Conservation (phyloP, 2,888 invertebrate genomes). For the Philhelius pedissequus region DNA sequence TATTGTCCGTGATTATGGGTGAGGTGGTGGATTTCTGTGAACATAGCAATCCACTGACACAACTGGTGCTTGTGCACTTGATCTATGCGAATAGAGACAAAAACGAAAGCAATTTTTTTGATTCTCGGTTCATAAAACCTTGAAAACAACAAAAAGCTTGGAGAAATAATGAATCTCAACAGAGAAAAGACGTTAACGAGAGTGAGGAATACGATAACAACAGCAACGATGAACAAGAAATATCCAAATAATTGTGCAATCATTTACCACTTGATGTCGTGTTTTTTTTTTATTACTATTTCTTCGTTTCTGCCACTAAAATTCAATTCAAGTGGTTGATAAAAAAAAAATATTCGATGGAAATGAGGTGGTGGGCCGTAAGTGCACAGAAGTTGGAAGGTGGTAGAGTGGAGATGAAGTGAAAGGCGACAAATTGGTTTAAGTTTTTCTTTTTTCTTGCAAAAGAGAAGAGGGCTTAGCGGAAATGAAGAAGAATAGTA, state of each 20-base stretch:
- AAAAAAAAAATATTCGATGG: neutral
- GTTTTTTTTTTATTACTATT: conserved; percentile 24
- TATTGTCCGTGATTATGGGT: conserved; percentile 1
- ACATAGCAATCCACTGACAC: neutral
- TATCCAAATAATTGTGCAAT: conserved; percentile 55
- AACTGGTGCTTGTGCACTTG: conserved; percentile 47
- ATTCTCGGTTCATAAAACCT: conserved; percentile 55
- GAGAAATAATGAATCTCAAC: conserved; percentile 23
- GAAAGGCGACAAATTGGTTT: conserved; percentile 22
- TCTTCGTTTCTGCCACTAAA: conserved; percentile 6
- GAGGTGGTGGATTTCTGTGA: neutral
- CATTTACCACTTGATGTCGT: conserved; percentile 38
- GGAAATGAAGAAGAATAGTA: conserved; percentile 42
- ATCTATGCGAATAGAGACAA: conserved; percentile 37
- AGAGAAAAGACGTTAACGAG: conserved; percentile 5
- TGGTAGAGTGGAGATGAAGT: neutral
- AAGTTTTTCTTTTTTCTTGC: conserved; percentile 20
- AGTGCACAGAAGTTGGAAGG: neutral
- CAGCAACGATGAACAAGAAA: conserved; percentile 1
- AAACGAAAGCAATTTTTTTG: conserved; percentile 49
- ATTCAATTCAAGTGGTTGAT: conserved; percentile 29
- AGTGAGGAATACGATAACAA: conserved; percentile 9
- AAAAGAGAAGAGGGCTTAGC: conserved; percentile 19
- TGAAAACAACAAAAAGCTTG: conserved; percentile 54
- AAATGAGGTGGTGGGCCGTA: conserved; percentile 16